These are phyloP conservation scores for Andrena minutula DNA, from an alignment of 2,888 invertebrate genomes.

Conservation along the genomic window DNA sequence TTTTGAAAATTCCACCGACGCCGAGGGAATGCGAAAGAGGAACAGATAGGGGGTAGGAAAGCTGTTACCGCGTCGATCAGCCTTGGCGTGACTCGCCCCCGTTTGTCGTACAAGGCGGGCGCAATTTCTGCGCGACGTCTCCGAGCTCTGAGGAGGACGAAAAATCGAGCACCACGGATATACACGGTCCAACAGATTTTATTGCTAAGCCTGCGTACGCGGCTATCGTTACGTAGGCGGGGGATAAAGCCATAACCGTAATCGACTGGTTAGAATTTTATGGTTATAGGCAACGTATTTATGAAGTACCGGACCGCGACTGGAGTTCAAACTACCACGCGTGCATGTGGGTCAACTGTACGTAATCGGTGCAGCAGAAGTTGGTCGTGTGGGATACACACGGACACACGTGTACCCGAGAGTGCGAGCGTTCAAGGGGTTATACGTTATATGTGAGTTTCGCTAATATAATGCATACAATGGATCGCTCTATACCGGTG, in stretches of 20 bases:
- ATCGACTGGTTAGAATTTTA: constrained; percentile 54
- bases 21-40: neutral
- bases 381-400: constrained; percentile 20
- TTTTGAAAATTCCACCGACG: constrained; percentile 12
- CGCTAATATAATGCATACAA: constrained; percentile 7
- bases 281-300: constrained; percentile 44
- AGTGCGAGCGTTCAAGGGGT: neutral
- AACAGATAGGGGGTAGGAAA: neutral
- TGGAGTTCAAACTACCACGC: constrained; percentile 19
- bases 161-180: constrained; percentile 34
- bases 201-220: constrained; percentile 13
- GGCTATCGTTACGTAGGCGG: constrained; percentile 27
- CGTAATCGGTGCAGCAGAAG: constrained; percentile 28
- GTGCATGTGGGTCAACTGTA: constrained; percentile 30
- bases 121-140: neutral
- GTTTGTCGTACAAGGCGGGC: neutral
- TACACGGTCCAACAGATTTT: constrained; percentile 31
- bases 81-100: neutral
- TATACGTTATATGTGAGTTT: constrained; percentile 6
- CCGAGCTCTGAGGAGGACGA: neutral
- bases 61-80: neutral
- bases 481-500: neutral
- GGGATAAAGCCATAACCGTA: constrained; percentile 44
- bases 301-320: constrained; percentile 26
- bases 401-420: neutral